These are phyloP conservation scores for Anarsia innoxiella DNA, from an alignment of 2,888 invertebrate species.

Conservation along the genomic window DNA sequence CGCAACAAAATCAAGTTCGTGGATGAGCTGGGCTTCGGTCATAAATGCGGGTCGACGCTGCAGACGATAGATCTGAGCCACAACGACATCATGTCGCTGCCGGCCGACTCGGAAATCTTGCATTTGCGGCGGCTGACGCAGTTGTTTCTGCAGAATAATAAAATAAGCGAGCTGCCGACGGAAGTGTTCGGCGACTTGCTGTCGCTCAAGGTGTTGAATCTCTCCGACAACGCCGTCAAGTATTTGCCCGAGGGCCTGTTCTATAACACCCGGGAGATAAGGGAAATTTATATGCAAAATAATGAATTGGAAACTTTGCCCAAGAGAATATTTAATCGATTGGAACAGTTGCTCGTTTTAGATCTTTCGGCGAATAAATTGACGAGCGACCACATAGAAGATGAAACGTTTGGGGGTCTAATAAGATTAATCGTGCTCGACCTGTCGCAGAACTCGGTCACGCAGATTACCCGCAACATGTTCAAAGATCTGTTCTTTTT, in stretches of 20 bases:
- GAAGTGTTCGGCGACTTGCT: constrained; percentile 87
- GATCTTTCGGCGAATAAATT: constrained; percentile 91
- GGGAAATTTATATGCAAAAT: constrained; percentile 89
- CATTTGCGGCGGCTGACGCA: constrained; percentile 86
- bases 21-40: constrained; percentile 82
- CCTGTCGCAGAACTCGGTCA: constrained; percentile 87
- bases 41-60: constrained; percentile 79
- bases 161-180: constrained; percentile 83
- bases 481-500: constrained; percentile 92
- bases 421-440: constrained; percentile 91
- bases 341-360: constrained; percentile 89
- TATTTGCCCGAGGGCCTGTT: constrained; percentile 88
- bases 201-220: constrained; percentile 86
- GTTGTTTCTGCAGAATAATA: constrained; percentile 88
- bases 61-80: constrained; percentile 86
- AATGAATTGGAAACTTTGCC: constrained; percentile 90
- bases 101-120: constrained; percentile 85
- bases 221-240: constrained; percentile 89
- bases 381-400: constrained; percentile 89
- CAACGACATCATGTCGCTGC: constrained; percentile 84
- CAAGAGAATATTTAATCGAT: constrained; percentile 86
- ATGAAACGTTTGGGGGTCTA: constrained; percentile 89
- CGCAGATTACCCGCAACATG: constrained; percentile 85
- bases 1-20: constrained; percentile 87
- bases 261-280: constrained; percentile 85